A percentile compares a stretch with the other conserved stretches of the same genome.
Evolutionary conservation across 2,113 vertebrate species (phyloP).

Genomic region (Hyperopisus bebe): DNA sequence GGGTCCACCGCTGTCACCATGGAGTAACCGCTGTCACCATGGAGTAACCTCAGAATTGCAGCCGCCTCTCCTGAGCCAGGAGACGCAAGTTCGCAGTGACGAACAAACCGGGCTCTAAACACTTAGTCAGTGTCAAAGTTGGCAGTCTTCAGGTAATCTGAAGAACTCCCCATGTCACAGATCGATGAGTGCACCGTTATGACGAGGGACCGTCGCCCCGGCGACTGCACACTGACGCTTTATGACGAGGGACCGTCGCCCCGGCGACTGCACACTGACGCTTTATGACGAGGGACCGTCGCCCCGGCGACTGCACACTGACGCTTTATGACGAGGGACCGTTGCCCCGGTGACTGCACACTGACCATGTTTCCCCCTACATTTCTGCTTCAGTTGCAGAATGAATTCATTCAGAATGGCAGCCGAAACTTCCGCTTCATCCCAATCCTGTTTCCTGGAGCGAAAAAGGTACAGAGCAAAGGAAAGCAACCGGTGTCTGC

Average conservation of each 20-base stretch:
- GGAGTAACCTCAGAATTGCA: background rate
- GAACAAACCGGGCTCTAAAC: background rate
- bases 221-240: too few species aligned
- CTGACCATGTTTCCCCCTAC: background rate
- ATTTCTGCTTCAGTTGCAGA: constrained; percentile 57
- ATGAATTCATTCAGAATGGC: constrained; percentile 71
- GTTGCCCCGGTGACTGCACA: background rate
- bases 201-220: too few species aligned
- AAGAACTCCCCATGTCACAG: background rate
- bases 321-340: too few species aligned
- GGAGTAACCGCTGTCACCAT: background rate
- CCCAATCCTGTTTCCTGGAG: constrained; percentile 67
- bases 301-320: too few species aligned
- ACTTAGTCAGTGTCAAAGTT: background rate
- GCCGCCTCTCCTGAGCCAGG: background rate
- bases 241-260: too few species aligned
- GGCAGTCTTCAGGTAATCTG: background rate
- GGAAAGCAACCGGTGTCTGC: background rate
- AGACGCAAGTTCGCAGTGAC: background rate
- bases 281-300: too few species aligned
- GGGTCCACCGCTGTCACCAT: background rate
- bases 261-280: too few species aligned
- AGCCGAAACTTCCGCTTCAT: constrained; percentile 73
- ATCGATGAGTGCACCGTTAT: too few species aligned
- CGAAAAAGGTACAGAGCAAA: constrained; percentile 51